Base-by-base conservation (phyloP, 1,140 invertebrate genomes). In the Drosophila guanche region DNA sequence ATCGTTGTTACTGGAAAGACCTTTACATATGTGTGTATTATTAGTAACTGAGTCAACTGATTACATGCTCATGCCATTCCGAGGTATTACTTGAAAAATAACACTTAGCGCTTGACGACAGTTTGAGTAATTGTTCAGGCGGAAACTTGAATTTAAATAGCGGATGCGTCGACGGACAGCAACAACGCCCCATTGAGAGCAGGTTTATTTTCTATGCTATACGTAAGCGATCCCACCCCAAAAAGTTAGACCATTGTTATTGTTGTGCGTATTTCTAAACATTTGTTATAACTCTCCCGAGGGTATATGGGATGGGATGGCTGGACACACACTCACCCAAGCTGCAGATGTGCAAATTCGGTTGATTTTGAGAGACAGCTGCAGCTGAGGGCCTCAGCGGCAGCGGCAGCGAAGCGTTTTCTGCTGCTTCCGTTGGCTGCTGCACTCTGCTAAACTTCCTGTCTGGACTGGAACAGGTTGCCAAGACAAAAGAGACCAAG, bases 381-480 rank as follows among this genome's bases (percentile, higher is more conserved):
- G 63, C 68, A 45, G 74, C 51, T 48, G 66, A 59, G 23, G 53
- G 75, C 68, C 37, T 22, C 41, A 51, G 52, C 42, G 42, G 70
- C 68, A 59, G 48, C 50, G 55, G 50, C 60, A 75, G 74, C 69
- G 59, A 58, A 66, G 56, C 74, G 68, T 58, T 73, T 61, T 23
- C 16, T 47, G 51, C 40, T 52, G 66, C 59, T 76, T 47, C 48
- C 57, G 52, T 57, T 69, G 69, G 66, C 71, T 71, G 77, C 80
- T 80, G 80, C 76, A 79, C 56, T 83, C 83, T 74, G 71, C 67
- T 73, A 68, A 86, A 86, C 81, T 86, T 86, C 81, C 81, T 88
- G 81, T 88, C 78, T 88, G 42, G 20, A 37, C 42, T 61, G 60
- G 52, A 86, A 86, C 81, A 86, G 80, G 80, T 85, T 85, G 80